phyloP scores from a whole-genome alignment of 2,888 invertebrate species.

The Drosophila glabriapex region DNA sequence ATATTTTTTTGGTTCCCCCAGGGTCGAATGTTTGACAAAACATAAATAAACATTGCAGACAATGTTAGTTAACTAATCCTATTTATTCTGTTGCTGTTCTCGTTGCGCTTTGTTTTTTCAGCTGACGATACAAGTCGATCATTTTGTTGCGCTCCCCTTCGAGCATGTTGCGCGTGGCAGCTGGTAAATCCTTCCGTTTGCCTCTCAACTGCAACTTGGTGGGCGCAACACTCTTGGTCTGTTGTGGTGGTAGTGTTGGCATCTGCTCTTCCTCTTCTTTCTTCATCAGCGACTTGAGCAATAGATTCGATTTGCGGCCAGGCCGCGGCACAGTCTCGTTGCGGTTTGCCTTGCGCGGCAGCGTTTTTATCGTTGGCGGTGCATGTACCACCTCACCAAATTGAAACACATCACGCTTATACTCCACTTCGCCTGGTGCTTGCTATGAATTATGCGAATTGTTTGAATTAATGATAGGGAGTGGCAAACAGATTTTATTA shows the following conservation, averaged over 20 bases:
- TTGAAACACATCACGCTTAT: constrained; percentile 88
- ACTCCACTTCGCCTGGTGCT: constrained; percentile 80
- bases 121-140: constrained; percentile 87
- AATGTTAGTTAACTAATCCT: constrained; percentile 34
- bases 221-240: constrained; percentile 9
- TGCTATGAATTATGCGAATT: constrained; percentile 28
- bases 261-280: constrained; percentile 54
- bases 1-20: constrained; percentile 18
- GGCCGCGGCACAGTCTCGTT: constrained; percentile 85
- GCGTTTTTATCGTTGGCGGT: constrained; percentile 88
- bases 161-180: constrained; percentile 87
- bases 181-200: constrained; percentile 88
- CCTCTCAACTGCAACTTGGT: constrained; percentile 86
- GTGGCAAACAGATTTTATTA: not conserved
- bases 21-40: constrained; percentile 37
- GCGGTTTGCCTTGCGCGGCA: constrained; percentile 86
- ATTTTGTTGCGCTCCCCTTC: constrained; percentile 88
- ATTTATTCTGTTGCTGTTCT: not conserved
- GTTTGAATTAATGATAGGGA: not conserved
- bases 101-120: constrained; percentile 85
- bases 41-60: constrained; percentile 45
- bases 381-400: constrained; percentile 92
- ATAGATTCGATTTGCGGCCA: constrained; percentile 72
- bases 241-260: not conserved
- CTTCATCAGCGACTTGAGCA: constrained; percentile 87